Base-by-base conservation (phyloP, 2,888 invertebrate species). In the Autographa pulchrina region DNA sequence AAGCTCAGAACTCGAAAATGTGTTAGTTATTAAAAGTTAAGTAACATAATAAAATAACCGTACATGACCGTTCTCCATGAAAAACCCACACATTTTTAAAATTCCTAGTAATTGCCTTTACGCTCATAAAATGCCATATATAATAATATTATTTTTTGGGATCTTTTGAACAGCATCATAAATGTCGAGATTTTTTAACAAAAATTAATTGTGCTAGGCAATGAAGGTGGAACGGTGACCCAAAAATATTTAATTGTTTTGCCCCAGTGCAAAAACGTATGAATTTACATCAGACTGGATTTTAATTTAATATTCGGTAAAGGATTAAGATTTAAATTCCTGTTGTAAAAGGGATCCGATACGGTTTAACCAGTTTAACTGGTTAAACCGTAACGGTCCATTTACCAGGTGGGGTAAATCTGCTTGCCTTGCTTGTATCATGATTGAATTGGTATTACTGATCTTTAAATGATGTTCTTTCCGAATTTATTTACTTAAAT, bases 281-380 rank as follows among this genome's bases (percentile, higher is more conserved):
- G 68, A 70, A 75, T 67, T 69, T 75, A 67, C 75, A 75, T 77
- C 58, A 61, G 31, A 7, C 31, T 31, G 54, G 41, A 56, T 54
- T 70, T 77, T 67, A 41, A 76, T 68, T 70, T 61, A 61, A 35
- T 68, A 65, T 63, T 62, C 52, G 35, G n/a, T 20, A 62, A 77
- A 66, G 68, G 65, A 63, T 68, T 74, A 62, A 64, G 25, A 59
- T 58, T 54, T 56, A 70, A 73, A 72, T 75, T 75, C 60, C 62
- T 68, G 59, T 72, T 68, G 31, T 65, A 61, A 62, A 70, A 74
- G 59, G 70, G 74, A 54, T 56, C 11, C 59, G 58, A n/a, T n/a
- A n/a, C n/a, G n/a, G n/a, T n/a, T n/a, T n/a, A n/a, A n/a, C n/a
- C n/a, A n/a, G n/a, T n/a, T n/a, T n/a, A n/a, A n/a, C n/a, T n/a